phyloP scores from a whole-genome alignment of 1,140 invertebrate genomes.

The Gonioctena quinquepunctata region DNA sequence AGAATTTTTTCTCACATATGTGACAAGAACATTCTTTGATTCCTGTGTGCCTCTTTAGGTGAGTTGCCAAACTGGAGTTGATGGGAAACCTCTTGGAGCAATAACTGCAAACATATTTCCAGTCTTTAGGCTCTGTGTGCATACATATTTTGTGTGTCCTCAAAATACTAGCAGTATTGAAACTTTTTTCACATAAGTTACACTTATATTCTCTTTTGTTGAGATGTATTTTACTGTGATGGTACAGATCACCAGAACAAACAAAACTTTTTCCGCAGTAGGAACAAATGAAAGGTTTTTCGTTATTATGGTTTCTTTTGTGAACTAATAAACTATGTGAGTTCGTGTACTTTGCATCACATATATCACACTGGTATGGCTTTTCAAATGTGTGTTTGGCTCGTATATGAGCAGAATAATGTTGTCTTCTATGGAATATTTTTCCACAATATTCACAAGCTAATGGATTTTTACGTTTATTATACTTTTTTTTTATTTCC shows the following conservation, averaged over 20 bases:
- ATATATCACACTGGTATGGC: conserved; percentile 36
- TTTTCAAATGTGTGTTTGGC: conserved; percentile 40
- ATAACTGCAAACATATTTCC: conserved; percentile 34
- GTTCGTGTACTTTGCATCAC: conserved; percentile 32
- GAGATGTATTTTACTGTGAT: conserved; percentile 40
- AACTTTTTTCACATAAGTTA: conserved; percentile 32
- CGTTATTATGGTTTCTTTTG: conserved; percentile 37
- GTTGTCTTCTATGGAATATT: conserved; percentile 34
- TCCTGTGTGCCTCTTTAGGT: conserved; percentile 31
- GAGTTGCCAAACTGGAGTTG: conserved; percentile 29
- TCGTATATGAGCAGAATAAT: conserved; percentile 33
- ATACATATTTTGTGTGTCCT: conserved; percentile 36
- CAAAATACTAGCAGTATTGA: conserved; percentile 36
- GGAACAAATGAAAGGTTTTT: conserved; percentile 35
- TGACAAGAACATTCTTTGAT: conserved; percentile 68
- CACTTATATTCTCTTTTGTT: conserved; percentile 39
- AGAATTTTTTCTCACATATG: conserved; percentile 95
- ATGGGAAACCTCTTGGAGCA: conserved; percentile 36
- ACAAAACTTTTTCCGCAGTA: conserved; percentile 36
- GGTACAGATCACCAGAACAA: conserved; percentile 34
- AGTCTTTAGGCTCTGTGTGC: conserved; percentile 35
- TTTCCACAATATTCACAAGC: conserved; percentile 38
- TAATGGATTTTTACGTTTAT: conserved; percentile 26
- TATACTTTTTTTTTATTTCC: conserved; percentile 12
- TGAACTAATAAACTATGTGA: conserved; percentile 36